These are phyloP conservation scores for Brachypterus glaber DNA, from an alignment of 2,888 invertebrate species.

Conservation along the genomic window DNA sequence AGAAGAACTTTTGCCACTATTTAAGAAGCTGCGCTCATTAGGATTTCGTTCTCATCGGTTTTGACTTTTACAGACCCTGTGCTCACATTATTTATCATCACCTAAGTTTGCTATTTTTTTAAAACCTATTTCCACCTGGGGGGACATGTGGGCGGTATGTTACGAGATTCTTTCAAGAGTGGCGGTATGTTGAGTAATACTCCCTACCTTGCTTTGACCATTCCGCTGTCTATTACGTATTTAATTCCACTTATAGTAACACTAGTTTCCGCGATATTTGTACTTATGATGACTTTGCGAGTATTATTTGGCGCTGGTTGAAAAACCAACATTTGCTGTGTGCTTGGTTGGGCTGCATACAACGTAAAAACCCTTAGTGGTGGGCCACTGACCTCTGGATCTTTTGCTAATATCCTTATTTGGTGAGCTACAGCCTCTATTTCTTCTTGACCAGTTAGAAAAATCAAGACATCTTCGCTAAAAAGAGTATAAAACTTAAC, in stretches of 20 bases:
- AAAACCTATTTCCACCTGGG: too few species aligned
- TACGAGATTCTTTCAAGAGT: too few species aligned
- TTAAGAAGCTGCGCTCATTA: too few species aligned
- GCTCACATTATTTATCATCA: too few species aligned
- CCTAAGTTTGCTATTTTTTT: too few species aligned
- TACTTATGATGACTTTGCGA: conserved; percentile 87
- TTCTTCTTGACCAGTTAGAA: conserved; percentile 94
- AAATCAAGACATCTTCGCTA: conserved; percentile 84
- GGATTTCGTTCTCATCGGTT: too few species aligned
- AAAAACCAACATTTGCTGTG: conserved; percentile 83
- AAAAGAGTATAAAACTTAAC: conserved; percentile 8
- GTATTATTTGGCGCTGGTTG: conserved; percentile 58
- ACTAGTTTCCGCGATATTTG: conserved; percentile 97
- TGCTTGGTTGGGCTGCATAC: conserved; percentile 81
- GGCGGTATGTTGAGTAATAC: too few species aligned
- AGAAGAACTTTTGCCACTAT: too few species aligned
- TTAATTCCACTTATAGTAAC: conserved; percentile 89
- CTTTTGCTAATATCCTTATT: conserved; percentile 63
- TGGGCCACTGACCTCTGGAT: conserved; percentile 52
- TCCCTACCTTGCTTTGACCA: conserved; percentile 73
- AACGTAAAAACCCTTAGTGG: conserved; percentile 72
- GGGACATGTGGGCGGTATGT: too few species aligned
- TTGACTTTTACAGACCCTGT: too few species aligned
- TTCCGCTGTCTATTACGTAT: conserved; percentile 85
- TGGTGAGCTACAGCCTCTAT: conserved; percentile 77